phyloP scores from a whole-genome alignment of 2,113 vertebrate species.

The Trematocara macrostoma region DNA sequence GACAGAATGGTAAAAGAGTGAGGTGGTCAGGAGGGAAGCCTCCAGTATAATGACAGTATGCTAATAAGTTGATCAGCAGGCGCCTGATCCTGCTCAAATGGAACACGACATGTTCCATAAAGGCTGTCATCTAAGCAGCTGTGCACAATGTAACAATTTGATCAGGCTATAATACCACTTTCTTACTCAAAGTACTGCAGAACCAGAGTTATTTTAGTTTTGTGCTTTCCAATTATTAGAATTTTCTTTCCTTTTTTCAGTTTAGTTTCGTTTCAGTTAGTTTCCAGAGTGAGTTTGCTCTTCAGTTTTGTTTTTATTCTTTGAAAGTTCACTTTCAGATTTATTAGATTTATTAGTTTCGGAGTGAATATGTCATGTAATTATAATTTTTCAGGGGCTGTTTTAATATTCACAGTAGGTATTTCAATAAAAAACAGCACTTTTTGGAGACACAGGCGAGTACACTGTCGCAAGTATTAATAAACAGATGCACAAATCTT shows the following conservation, averaged over 20 bases:
- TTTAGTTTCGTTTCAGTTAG: fast-evolving
- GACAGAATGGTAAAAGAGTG: background rate
- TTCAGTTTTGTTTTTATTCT: background rate
- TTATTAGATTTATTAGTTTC: background rate
- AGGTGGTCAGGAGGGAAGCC: background rate
- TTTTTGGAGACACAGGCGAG: background rate
- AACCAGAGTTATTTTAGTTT: background rate
- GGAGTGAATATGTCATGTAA: background rate
- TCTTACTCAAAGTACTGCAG: background rate
- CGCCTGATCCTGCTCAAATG: background rate
- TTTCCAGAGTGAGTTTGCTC: background rate
- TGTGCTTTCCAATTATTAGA: background rate
- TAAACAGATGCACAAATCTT: background rate
- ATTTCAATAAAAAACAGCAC: background rate
- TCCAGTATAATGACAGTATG: background rate
- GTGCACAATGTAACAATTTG: background rate
- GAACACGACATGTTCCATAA: background rate
- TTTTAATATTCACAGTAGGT: background rate
- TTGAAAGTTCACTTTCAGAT: background rate
- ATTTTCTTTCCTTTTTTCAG: background rate
- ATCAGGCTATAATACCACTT: background rate
- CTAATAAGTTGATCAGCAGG: background rate
- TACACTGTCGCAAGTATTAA: background rate
- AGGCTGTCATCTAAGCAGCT: background rate
- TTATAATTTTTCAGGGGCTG: background rate